A percentile compares a stretch with the other conserved stretches of the same genome.
These are phyloP conservation scores for Autographa pulchrina DNA, from an alignment of 2,888 invertebrate genomes.

Conservation along the genomic window DNA sequence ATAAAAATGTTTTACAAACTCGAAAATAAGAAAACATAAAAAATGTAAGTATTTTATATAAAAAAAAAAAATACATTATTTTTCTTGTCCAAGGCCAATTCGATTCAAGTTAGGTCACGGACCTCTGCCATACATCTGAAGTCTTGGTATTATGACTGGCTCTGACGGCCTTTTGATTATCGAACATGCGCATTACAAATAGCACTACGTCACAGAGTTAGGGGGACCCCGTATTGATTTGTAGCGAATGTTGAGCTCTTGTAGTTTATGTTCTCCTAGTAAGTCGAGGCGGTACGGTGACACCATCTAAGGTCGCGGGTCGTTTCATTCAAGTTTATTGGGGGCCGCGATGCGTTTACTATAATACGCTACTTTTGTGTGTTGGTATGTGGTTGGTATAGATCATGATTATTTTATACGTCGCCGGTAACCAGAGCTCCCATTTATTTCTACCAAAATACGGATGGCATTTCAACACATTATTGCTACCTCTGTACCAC, in stretches of 20 bases:
- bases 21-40: too few species aligned
- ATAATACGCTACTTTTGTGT: too few species aligned
- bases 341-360: background rate
- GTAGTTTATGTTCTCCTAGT: constrained; percentile 37
- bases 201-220: constrained; percentile 20
- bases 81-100: background rate
- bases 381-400: too few species aligned
- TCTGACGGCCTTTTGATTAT: constrained; percentile 33
- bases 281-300: constrained; percentile 8
- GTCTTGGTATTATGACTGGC: constrained; percentile 17
- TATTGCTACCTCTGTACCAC: too few species aligned
- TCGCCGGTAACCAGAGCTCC: too few species aligned
- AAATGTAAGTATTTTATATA: too few species aligned
- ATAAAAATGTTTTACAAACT: too few species aligned
- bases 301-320: constrained; percentile 27
- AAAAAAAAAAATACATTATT: too few species aligned
- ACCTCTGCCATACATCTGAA: constrained; percentile 14
- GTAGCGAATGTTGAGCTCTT: background rate
- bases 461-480: too few species aligned
- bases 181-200: constrained; percentile 36
- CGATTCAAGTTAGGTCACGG: background rate
- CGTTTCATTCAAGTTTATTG: background rate
- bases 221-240: background rate
- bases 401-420: too few species aligned
- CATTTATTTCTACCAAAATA: too few species aligned